Evolutionary conservation across 1,140 invertebrate species (phyloP).

Genomic region (Diachasma alloeum): DNA sequence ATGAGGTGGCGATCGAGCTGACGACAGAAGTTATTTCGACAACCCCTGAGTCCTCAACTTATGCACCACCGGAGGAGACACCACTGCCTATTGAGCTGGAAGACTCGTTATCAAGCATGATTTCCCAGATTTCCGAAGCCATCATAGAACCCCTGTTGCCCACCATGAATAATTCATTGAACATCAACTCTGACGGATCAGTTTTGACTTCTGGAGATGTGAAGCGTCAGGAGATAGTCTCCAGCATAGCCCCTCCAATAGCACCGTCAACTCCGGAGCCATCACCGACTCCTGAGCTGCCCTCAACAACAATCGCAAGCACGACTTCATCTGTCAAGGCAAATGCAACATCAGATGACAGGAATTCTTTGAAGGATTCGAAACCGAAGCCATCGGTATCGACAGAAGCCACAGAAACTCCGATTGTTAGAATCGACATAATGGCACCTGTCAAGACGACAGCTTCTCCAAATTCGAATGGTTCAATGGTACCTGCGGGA

Average conservation of each 20-base stretch:
- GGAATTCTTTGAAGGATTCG: background rate
- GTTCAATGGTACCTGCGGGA: conserved; percentile 2
- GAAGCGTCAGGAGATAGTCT: background rate
- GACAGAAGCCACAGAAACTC: conserved; percentile 37
- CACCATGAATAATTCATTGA: background rate
- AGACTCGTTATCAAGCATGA: conserved; percentile 56
- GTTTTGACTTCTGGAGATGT: background rate
- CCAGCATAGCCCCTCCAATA: too few species aligned
- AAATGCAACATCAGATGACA: background rate
- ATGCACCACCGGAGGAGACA: background rate
- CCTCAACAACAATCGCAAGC: background rate
- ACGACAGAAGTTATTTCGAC: background rate
- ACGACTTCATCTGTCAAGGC: background rate
- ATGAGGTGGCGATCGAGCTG: background rate
- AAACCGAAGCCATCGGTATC: conserved; percentile 14
- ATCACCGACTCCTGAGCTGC: background rate
- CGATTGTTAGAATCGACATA: conserved; percentile 45
- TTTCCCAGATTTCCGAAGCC: conserved; percentile 54
- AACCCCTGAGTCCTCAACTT: background rate
- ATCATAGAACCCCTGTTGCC: conserved; percentile 36
- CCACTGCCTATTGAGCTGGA: conserved; percentile 50
- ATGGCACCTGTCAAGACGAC: conserved; percentile 23
- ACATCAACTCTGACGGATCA: background rate
- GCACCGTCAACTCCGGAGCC: background rate
- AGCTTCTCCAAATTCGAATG: background rate